phyloP scores from a whole-genome alignment of 92 coral and sea anemone species.

The Diadumene lineata region DNA sequence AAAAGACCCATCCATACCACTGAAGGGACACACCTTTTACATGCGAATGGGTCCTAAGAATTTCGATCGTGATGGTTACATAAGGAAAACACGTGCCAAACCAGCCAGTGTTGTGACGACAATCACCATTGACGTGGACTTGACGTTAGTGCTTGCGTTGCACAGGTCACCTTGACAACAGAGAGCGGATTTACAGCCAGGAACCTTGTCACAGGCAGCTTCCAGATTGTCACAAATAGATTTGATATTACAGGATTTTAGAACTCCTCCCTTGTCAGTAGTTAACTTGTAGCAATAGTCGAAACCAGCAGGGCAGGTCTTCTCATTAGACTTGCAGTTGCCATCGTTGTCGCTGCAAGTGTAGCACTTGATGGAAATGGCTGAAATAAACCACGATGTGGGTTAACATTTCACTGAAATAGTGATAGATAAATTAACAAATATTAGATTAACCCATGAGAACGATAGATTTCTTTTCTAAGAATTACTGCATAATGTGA shows the following conservation, averaged over 20 bases:
- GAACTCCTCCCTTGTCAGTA: not conserved
- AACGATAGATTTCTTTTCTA: not conserved
- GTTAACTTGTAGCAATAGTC: not conserved
- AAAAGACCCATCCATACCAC: too few species aligned
- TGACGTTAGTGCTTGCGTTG: not conserved
- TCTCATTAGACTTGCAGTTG: not conserved
- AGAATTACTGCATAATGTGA: not conserved
- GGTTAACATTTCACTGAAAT: too few species aligned
- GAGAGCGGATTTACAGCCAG: not conserved
- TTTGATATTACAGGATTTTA: not conserved
- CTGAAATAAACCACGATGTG: not conserved
- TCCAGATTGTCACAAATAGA: not conserved
- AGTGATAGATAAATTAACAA: not conserved
- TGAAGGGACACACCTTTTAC: too few species aligned
- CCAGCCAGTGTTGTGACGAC: not conserved
- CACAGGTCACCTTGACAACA: conserved; percentile 1
- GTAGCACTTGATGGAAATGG: not conserved
- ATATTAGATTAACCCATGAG: not conserved
- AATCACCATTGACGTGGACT: conserved; percentile 2
- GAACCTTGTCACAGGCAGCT: not conserved
- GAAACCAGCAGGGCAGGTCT: not conserved
- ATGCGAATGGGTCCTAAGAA: too few species aligned
- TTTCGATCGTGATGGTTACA: not conserved
- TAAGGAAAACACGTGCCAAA: not conserved
- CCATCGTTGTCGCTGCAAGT: not conserved